A percentile compares a stretch with the other conserved stretches of the same genome.
These are phyloP conservation scores for Xestoiulus laeticollis DNA, from an alignment of 2,888 invertebrate genomes.

Conservation along the genomic window DNA sequence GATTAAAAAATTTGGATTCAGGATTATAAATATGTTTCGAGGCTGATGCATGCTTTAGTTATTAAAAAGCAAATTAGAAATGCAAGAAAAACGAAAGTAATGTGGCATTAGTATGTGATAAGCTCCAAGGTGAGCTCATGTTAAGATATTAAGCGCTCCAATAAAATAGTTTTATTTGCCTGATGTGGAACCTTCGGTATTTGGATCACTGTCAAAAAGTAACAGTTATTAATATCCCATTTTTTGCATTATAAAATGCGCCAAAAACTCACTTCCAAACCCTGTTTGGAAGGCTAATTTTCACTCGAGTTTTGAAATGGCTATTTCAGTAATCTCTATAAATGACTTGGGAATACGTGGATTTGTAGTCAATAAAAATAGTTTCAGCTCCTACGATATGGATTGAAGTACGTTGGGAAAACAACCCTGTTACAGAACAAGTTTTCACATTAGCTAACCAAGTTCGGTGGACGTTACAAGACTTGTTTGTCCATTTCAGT, in stretches of 20 bases:
- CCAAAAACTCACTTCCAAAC: background rate
- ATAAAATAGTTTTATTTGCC: background rate
- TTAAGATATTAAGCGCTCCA: background rate
- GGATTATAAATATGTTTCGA: background rate
- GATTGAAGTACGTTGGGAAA: background rate
- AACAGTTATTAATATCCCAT: background rate
- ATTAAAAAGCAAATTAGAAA: background rate
- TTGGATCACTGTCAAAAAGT: background rate
- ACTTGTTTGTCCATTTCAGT: conserved; percentile 67
- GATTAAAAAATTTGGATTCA: background rate
- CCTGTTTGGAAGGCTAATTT: background rate
- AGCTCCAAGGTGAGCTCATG: background rate
- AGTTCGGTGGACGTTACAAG: background rate
- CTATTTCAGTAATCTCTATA: background rate
- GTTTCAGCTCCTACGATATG: background rate
- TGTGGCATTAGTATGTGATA: background rate
- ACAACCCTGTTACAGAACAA: background rate
- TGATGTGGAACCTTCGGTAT: background rate
- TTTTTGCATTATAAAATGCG: background rate
- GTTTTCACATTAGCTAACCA: background rate
- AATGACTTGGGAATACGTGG: background rate
- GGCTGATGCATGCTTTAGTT: background rate
- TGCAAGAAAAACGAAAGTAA: background rate
- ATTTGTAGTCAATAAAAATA: background rate
- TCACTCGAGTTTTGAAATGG: background rate